A percentile compares a stretch with the other conserved stretches of the same genome.
Evolutionary conservation across 2,113 vertebrate species (phyloP).

Genomic region (Reinhardtius hippoglossoides): DNA sequence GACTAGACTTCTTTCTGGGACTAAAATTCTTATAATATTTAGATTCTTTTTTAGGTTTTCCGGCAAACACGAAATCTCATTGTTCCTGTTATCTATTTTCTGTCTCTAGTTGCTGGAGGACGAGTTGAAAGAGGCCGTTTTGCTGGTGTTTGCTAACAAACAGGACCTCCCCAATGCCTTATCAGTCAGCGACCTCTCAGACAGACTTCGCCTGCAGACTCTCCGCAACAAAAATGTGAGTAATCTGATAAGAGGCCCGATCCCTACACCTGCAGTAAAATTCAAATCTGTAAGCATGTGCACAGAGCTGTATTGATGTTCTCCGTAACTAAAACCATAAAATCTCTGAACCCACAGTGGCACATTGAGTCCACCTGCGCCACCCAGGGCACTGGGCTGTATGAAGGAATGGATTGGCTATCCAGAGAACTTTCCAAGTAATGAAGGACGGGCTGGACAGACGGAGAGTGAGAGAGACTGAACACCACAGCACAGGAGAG

Average conservation of each 20-base stretch:
- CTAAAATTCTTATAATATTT: no score
- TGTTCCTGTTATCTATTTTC: neutral
- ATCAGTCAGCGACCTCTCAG: conserved; percentile 88
- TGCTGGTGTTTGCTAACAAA: conserved; percentile 95
- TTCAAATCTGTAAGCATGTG: neutral
- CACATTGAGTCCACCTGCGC: conserved; percentile 90
- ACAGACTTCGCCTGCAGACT: conserved; percentile 86
- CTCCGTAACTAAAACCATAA: neutral
- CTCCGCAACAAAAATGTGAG: conserved; percentile 88
- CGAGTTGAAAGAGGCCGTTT: conserved; percentile 88
- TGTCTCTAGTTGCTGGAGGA: conserved; percentile 87
- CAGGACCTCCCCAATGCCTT: conserved; percentile 96
- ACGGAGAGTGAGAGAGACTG: conserved; percentile 8
- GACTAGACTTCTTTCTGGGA: no score
- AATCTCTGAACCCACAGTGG: conserved; percentile 83
- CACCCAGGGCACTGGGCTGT: conserved; percentile 90
- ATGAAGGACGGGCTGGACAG: conserved; percentile 22
- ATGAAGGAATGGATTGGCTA: conserved; percentile 94
- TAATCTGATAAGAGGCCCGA: neutral
- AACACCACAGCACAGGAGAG: neutral
- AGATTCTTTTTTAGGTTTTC: neutral
- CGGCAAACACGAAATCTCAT: neutral
- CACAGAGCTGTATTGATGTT: neutral
- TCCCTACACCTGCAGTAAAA: neutral
- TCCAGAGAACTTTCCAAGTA: conserved; percentile 89